phyloP scores from a whole-genome alignment of 2,113 vertebrate species.

The Ochotona princeps region DNA sequence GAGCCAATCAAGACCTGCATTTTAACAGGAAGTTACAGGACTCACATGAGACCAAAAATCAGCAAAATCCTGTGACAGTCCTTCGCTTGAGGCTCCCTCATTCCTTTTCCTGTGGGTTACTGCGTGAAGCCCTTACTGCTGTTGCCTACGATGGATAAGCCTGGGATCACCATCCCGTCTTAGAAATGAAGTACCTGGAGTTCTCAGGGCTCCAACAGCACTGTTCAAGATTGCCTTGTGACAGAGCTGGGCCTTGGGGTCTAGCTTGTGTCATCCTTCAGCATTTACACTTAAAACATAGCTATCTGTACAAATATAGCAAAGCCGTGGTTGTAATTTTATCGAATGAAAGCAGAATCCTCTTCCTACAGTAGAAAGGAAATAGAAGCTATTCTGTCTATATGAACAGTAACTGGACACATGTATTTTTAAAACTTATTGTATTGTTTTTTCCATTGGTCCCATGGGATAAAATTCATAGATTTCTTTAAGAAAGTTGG shows the following conservation, averaged over 20 bases:
- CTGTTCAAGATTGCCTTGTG: background rate
- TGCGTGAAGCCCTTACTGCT: background rate
- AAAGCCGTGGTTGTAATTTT: background rate
- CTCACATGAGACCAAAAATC: background rate
- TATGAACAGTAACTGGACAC: background rate
- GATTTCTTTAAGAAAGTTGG: slow-evolving; percentile 22
- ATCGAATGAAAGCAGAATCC: background rate
- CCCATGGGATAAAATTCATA: slow-evolving; percentile 21
- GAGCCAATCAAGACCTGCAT: background rate
- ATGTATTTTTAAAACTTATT: background rate
- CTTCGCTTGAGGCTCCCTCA: background rate
- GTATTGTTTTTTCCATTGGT: background rate
- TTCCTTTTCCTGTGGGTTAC: fast-evolving
- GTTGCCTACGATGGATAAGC: background rate
- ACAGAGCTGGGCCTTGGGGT: background rate
- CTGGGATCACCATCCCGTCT: too few relatives aligned
- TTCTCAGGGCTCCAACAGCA: too few relatives aligned
- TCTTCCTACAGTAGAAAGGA: background rate
- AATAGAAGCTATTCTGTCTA: background rate
- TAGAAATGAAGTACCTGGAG: background rate
- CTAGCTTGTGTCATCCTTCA: background rate
- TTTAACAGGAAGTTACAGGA: background rate
- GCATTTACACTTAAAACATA: background rate
- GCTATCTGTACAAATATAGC: background rate
- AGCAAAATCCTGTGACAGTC: too few relatives aligned